Evolutionary conservation across 2,113 vertebrate genomes (phyloP).

Genomic region (Zosterops hypoxanthus): DNA sequence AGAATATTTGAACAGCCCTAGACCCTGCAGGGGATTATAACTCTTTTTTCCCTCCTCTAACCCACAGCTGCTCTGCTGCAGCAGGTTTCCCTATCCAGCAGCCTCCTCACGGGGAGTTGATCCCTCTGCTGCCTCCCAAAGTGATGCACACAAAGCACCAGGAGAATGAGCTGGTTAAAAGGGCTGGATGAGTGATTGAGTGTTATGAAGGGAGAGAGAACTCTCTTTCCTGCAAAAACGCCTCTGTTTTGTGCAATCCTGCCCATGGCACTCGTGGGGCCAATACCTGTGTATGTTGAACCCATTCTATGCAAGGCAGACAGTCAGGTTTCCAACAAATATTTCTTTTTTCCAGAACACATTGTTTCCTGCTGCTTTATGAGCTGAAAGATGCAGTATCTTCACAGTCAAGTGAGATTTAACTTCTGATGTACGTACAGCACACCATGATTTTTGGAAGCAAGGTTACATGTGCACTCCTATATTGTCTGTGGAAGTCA

Average conservation of each 20-base stretch:
- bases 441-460: background rate
- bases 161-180: background rate
- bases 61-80: background rate
- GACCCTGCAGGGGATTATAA: background rate
- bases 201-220: background rate
- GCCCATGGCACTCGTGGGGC: background rate
- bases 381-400: background rate
- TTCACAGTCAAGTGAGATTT: background rate
- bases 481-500: background rate
- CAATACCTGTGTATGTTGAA: background rate
- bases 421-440: background rate
- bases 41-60: background rate
- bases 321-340: background rate
- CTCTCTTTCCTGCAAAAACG: background rate
- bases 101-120: background rate
- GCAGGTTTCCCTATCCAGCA: background rate
- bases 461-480: background rate
- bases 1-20: background rate
- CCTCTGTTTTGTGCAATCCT: background rate
- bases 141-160: rapidly evolving
- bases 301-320: background rate
- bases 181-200: background rate
- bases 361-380: background rate
- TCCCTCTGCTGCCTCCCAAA: background rate
- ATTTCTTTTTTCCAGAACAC: background rate